These are phyloP conservation scores for Palythoa heliodiscus DNA, from an alignment of 92 coral and sea anemone genomes.

Conservation along the genomic window DNA sequence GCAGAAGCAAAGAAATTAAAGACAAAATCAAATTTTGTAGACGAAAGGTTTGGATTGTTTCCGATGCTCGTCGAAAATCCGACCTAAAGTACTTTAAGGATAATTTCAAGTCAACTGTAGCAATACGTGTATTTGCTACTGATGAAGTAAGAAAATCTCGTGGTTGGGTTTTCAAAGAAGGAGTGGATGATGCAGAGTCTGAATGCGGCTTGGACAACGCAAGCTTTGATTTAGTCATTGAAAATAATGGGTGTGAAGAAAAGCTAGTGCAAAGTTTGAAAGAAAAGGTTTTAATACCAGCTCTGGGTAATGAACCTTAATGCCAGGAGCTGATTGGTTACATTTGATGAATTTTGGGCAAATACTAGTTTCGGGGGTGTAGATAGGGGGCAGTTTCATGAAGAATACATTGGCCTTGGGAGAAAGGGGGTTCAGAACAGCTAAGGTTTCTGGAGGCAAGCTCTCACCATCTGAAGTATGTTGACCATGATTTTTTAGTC, in stretches of 20 bases:
- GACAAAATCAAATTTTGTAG: background rate
- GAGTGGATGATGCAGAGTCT: slow-evolving; percentile 95
- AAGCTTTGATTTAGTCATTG: slow-evolving; percentile 66
- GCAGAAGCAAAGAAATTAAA: background rate
- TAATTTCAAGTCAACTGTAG: slow-evolving; percentile 57
- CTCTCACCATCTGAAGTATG: no score
- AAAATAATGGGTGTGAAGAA: slow-evolving; percentile 68
- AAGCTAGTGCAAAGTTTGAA: slow-evolving; percentile 13
- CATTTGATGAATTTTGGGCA: background rate
- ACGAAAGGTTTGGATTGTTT: slow-evolving; percentile 80
- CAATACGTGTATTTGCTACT: slow-evolving; percentile 77
- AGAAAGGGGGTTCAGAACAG: no score
- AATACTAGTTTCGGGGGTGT: background rate
- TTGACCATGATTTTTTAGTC: no score
- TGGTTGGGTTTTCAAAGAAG: slow-evolving; percentile 88
- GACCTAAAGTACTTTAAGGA: slow-evolving; percentile 74
- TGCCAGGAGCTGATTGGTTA: background rate
- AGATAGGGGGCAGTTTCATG: no score
- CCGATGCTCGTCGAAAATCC: slow-evolving; percentile 87
- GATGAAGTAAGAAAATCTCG: slow-evolving; percentile 69
- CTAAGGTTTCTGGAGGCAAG: no score
- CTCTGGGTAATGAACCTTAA: background rate
- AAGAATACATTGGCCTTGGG: no score
- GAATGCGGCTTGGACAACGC: slow-evolving; percentile 93
- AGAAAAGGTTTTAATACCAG: background rate